Conservation (phyloP, 1,140 invertebrate genomes). For the Drosophila melanica region DNA sequence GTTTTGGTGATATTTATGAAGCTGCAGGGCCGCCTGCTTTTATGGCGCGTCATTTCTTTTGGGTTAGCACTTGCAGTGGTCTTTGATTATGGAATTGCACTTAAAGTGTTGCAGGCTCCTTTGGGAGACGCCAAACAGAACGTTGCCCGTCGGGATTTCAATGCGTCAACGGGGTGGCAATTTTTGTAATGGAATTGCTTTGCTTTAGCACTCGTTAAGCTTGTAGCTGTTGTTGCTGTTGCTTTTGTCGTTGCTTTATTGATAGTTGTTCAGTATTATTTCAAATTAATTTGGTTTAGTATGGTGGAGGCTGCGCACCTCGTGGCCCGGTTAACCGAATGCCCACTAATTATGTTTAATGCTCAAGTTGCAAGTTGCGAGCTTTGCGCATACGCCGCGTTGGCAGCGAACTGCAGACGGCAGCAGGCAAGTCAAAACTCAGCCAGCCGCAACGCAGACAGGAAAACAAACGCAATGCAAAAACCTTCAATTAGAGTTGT, state of each 20-base stretch:
- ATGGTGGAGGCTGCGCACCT: background rate
- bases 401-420: slow-evolving; percentile 6
- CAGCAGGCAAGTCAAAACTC: slow-evolving; percentile 26
- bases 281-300: slow-evolving; percentile 60
- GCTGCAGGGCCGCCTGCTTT: slow-evolving; percentile 34
- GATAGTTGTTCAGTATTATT: slow-evolving; percentile 56
- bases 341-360: slow-evolving; percentile 75
- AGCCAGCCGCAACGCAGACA: slow-evolving; percentile 61
- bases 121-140: slow-evolving; percentile 23
- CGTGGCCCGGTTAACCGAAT: slow-evolving; percentile 41
- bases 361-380: slow-evolving; percentile 52
- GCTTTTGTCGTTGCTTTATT: slow-evolving; percentile 43
- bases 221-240: slow-evolving; percentile 26
- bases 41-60: slow-evolving; percentile 59
- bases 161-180: slow-evolving; percentile 57
- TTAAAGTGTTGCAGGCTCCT: slow-evolving; percentile 67
- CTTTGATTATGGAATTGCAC: slow-evolving; percentile 79
- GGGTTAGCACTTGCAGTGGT: slow-evolving; percentile 36
- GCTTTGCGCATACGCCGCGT: slow-evolving; percentile 31
- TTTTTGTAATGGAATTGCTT: slow-evolving; percentile 76
- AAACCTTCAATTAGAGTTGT: slow-evolving; percentile 74
- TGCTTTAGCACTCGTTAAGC: slow-evolving; percentile 42
- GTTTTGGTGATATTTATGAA: background rate
- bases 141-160: slow-evolving; percentile 3
- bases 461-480: slow-evolving; percentile 69